Percentiles rank a stretch among this genome's conserved stretches.
Conservation (phyloP, 2,797 vertebrate genomes). For the Numenius phaeopus region DNA sequence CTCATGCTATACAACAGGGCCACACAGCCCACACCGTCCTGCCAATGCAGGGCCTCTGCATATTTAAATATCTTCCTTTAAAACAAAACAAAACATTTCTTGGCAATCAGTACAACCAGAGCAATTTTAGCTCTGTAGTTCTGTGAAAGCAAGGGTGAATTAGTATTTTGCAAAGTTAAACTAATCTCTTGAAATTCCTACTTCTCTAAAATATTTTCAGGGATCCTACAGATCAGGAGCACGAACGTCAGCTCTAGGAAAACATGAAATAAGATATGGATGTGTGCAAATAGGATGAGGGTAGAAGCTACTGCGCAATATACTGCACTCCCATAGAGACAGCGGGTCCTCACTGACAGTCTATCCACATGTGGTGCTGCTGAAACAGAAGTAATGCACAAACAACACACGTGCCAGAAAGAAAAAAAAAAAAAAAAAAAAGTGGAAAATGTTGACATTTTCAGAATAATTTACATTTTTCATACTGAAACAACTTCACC, state of each 20-base stretch:
- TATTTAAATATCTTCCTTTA: background rate
- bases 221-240: background rate
- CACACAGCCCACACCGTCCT: background rate
- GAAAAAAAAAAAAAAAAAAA: background rate
- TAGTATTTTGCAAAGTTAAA: background rate
- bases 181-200: background rate
- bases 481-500: background rate
- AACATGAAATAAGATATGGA: background rate
- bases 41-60: background rate
- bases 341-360: background rate
- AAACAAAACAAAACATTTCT: background rate
- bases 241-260: background rate
- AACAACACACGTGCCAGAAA: background rate
- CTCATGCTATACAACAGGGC: background rate
- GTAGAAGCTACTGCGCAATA: background rate
- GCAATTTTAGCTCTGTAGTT: background rate
- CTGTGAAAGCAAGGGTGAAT: background rate
- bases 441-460: background rate
- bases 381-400: background rate
- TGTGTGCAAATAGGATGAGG: background rate
- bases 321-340: background rate
- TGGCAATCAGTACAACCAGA: background rate
- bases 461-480: background rate
- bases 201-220: background rate
- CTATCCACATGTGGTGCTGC: background rate